Conservation (phyloP, 2,113 vertebrate species). For the Phalacrocorax pelagicus region DNA sequence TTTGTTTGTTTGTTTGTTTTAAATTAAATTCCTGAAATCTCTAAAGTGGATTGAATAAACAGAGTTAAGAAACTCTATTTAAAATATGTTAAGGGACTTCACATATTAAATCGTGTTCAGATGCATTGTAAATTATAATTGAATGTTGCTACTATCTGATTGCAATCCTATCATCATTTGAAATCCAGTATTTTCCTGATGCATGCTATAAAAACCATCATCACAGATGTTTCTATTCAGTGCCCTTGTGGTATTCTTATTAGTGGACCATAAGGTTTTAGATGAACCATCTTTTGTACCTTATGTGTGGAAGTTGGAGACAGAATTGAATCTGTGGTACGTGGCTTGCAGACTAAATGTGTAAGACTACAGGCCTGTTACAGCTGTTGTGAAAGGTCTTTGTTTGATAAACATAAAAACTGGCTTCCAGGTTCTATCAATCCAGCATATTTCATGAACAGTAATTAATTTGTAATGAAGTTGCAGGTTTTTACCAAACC, state of each 20-base stretch:
- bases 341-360: neutral
- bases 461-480: neutral
- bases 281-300: neutral
- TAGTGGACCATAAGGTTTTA: neutral
- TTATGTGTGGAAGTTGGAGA: neutral
- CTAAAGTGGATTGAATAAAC: neutral
- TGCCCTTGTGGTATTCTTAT: neutral
- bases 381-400: neutral
- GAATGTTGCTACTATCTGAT: neutral
- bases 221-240: neutral
- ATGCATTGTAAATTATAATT: neutral
- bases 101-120: neutral
- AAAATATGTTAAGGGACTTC: neutral
- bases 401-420: neutral
- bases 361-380: neutral
- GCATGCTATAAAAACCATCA: neutral
- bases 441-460: neutral
- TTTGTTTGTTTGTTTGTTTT: fast-evolving
- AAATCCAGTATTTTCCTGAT: neutral
- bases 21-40: neutral
- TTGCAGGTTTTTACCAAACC: neutral
- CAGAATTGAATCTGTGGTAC: neutral
- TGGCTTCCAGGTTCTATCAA: neutral
- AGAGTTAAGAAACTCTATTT: neutral
- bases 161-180: neutral